Conservation (phyloP, 2,888 invertebrate genomes). For the Philaethria dido region DNA sequence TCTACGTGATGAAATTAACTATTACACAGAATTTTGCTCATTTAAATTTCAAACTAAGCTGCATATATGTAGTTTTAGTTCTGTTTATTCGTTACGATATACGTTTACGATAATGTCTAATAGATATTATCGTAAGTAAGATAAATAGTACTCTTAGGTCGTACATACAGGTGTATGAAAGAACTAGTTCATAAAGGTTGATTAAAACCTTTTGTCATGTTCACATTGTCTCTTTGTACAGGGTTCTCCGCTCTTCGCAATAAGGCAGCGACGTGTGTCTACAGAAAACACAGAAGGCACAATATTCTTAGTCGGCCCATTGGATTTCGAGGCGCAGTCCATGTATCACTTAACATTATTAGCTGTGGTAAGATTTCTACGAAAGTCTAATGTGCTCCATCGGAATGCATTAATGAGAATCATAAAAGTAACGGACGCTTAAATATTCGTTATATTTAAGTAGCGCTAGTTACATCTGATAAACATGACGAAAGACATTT, state of each 20-base stretch:
- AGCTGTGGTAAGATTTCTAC: conserved; percentile 88
- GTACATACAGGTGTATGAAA: conserved; percentile 37
- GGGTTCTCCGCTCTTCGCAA: conserved; percentile 90
- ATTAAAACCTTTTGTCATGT: conserved; percentile 41
- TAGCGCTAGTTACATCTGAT: conserved; percentile 23
- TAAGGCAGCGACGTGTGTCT: conserved; percentile 89
- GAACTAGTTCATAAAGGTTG: conserved; percentile 40
- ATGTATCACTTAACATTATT: conserved; percentile 94
- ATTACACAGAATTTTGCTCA: conserved; percentile 27
- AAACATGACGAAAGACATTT: conserved; percentile 6
- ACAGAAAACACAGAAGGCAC: conserved; percentile 91
- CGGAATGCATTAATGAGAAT: conserved; percentile 26
- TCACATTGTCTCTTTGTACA: conserved; percentile 57
- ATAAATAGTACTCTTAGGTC: conserved; percentile 32
- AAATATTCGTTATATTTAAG: conserved; percentile 18
- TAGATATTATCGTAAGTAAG: too few species aligned
- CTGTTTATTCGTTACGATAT: too few species aligned
- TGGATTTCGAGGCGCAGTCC: conserved; percentile 95
- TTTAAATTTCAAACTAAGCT: conserved; percentile 16
- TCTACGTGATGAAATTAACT: conserved; percentile 42
- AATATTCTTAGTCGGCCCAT: conserved; percentile 88
- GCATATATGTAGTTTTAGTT: background rate
- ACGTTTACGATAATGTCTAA: too few species aligned
- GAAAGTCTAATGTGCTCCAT: conserved; percentile 18
- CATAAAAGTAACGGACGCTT: conserved; percentile 23